Evolutionary conservation across 1,140 invertebrate genomes (phyloP).

Genomic region (Lasioglossum baleicum): DNA sequence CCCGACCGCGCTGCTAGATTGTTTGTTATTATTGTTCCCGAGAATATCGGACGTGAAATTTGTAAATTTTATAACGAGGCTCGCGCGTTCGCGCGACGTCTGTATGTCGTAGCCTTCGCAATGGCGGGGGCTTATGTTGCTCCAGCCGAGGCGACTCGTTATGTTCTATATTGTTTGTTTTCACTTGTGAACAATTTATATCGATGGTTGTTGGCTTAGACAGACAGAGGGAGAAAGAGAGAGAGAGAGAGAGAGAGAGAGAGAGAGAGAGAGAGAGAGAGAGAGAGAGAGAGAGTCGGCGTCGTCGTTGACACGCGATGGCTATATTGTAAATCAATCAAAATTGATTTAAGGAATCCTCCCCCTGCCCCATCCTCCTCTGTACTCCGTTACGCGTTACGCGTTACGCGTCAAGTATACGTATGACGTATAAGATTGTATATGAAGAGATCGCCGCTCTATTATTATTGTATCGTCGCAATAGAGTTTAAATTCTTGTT

Average conservation of each 20-base stretch:
- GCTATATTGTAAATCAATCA: constrained; percentile 68
- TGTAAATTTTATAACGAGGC: background rate
- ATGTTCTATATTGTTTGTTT: constrained; percentile 53
- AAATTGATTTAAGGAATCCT: constrained; percentile 69
- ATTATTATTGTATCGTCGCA: constrained; percentile 38
- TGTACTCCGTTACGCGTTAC: constrained; percentile 45
- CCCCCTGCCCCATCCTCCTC: too few relatives aligned
- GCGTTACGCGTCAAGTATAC: constrained; percentile 54
- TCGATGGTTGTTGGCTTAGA: constrained; percentile 51
- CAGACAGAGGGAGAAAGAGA: constrained; percentile 15
- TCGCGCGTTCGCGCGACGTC: background rate
- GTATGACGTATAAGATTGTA: constrained; percentile 57
- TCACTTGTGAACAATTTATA: constrained; percentile 52
- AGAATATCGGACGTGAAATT: background rate
- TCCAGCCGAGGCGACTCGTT: constrained; percentile 41
- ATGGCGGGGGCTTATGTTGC: constrained; percentile 27
- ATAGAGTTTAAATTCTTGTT: constrained; percentile 50
- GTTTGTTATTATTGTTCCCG: constrained; percentile 1
- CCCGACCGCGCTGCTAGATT: background rate
- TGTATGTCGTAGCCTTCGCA: background rate
- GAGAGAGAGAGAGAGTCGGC: constrained; percentile 8
- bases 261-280: too few relatives aligned
- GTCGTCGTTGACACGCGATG: constrained; percentile 36
- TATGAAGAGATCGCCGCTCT: constrained; percentile 35
- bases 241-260: too few relatives aligned